These are phyloP conservation scores for Carcinoscorpius rotundicauda DNA, from an alignment of 1,140 invertebrate genomes.

Conservation along the genomic window DNA sequence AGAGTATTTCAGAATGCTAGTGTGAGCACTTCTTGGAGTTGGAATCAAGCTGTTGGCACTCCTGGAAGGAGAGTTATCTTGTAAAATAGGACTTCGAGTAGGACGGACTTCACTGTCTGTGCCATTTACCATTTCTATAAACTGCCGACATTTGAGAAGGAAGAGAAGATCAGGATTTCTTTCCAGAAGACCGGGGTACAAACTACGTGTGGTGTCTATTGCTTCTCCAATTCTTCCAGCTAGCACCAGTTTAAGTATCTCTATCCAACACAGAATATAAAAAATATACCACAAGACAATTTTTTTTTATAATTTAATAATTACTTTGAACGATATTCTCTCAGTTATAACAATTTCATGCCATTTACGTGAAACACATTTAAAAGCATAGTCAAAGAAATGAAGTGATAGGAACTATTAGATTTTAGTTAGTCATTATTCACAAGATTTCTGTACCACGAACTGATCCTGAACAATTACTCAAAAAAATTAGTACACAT, in stretches of 20 bases:
- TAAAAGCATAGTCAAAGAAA: too few species aligned
- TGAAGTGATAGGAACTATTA: too few species aligned
- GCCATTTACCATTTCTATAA: slow-evolving; percentile 67
- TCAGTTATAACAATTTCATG: too few species aligned
- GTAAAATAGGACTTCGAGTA: slow-evolving; percentile 22
- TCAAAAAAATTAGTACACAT: too few species aligned
- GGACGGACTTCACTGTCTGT: slow-evolving; percentile 34
- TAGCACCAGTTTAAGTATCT: slow-evolving; percentile 84
- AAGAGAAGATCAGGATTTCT: slow-evolving; percentile 82
- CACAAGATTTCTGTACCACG: too few species aligned
- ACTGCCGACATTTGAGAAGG: slow-evolving; percentile 90
- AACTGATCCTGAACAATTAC: too few species aligned
- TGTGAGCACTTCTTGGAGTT: neutral
- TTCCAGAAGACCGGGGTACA: slow-evolving; percentile 84
- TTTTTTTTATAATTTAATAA: too few species aligned
- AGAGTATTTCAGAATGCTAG: too few species aligned
- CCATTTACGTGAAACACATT: too few species aligned
- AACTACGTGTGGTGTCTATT: slow-evolving; percentile 69
- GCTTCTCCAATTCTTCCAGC: slow-evolving; percentile 88
- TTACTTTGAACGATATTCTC: too few species aligned
- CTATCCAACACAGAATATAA: slow-evolving; percentile 35
- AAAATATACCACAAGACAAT: too few species aligned
- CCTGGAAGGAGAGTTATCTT: slow-evolving; percentile 23
- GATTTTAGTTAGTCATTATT: too few species aligned
- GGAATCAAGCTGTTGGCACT: slow-evolving; percentile 22